Base-by-base conservation (phyloP, 2,888 invertebrate genomes). In the Mallateleia sp. region DNA sequence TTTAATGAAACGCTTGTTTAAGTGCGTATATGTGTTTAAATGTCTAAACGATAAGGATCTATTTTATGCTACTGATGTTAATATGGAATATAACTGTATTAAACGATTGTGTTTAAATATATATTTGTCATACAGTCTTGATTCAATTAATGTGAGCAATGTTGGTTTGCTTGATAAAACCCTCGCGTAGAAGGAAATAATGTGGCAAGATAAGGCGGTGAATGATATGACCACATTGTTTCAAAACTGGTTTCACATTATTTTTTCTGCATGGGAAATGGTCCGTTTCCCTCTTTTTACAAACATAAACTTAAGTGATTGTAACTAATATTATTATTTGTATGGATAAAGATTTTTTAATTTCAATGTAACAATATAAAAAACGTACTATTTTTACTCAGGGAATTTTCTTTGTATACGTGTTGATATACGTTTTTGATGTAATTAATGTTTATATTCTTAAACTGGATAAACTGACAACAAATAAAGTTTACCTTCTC, bases 1-100 rank as follows among this genome's bases (percentile, higher is more conserved):
- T 85, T 80, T 75, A 74, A 85, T 85, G 75, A 85, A 85, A 80
- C 75, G 69, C 85, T 85, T 62, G 69, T 85, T 85, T 67, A 74
- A 79, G 60, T 52, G 60, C 67, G 62, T 34, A 56, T 74, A 60
- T 75, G 75, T 78, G 75, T 75, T 85, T 79, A 84, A 84, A 67
- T 58, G 52, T 85, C 62, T 28, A 18, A 34, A 67, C 18, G 74
- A 79, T 79, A 79, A 79, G 25, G 9, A 85, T 85, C 84, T 67
- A 62, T 22, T 45, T 79, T 79, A 72, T 72, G 72, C 78, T 78
- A 84, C 0, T 22, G 42, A 47, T 47, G 78, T 78, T 72, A 84
- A 78, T 72, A 78, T 72, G 72, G 58, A 83, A 58, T 72, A 56
- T 78, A 83, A 78, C 77, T 64, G 78, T 78, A 78, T 58, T 58